phyloP scores from a whole-genome alignment of 2,113 vertebrate genomes.

The Neofelis nebulosa region DNA sequence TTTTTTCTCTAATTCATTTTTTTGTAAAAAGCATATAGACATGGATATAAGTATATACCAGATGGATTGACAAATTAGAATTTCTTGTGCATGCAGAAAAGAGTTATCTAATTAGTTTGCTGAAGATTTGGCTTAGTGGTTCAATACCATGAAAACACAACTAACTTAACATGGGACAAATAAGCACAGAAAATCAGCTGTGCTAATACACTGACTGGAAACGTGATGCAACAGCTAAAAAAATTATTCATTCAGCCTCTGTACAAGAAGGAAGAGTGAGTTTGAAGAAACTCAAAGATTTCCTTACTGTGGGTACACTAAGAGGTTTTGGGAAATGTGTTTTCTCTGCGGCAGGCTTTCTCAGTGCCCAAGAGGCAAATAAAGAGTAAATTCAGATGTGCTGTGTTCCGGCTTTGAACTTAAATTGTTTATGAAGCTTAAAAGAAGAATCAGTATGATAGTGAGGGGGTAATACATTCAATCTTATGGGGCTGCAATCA shows the following conservation, averaged over 20 bases:
- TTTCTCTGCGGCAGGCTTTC: neutral
- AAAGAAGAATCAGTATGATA: neutral
- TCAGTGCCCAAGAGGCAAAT: neutral
- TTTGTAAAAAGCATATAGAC: neutral
- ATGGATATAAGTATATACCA: neutral
- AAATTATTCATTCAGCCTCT: neutral
- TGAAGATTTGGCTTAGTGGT: neutral
- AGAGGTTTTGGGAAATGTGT: neutral
- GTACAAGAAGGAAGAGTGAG: neutral
- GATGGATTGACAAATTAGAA: neutral
- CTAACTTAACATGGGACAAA: neutral
- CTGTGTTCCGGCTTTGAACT: neutral
- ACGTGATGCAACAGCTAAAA: neutral
- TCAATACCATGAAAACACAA: neutral
- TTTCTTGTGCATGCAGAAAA: neutral
- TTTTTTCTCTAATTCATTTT: neutral
- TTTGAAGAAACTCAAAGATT: neutral
- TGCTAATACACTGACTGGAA: neutral
- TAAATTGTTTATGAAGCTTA: neutral
- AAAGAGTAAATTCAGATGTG: neutral
- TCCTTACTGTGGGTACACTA: neutral
- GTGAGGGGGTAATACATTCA: neutral
- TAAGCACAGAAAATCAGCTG: neutral
- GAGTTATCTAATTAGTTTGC: neutral
- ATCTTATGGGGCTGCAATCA: neutral